Evolutionary conservation across 92 coral and sea anemone species (phyloP), one percentile per base, ranked within the genome.

Genomic region (Paragorgia papillata): DNA sequence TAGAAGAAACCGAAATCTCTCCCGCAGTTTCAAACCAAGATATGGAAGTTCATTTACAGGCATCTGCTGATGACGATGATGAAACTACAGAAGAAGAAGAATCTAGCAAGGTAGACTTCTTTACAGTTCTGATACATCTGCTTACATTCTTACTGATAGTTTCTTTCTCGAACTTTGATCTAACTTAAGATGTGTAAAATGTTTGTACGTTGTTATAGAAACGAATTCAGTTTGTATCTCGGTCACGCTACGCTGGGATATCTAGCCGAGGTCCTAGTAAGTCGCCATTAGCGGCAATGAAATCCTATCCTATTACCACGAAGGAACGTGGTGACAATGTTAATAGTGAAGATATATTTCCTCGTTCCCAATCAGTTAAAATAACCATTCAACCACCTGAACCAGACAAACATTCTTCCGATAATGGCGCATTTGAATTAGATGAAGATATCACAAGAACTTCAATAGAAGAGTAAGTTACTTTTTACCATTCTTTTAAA

Each of bases 211-310:
- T 9, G 27, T 32, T 55, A 8, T 55, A 51, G 78, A 51, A 71
- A 35, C 62, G 64, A 19, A 55, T 71, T 33, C 78, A 71, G 31
- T 71, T 71, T 18, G 78, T 71, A 0, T 51, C 78, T 21, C 48
- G 63, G 0, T 71, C 78, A 40, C 78, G 78, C 40, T 71, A 71
- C 14, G 78, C 78, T 7, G 78, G 78, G 7, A 53, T 71, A 34
- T 51, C 78, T 3, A 53, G 50, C 29, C 31, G 64, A 48, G 18
- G 51, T 48, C 78, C 62, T 0, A 54, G 25, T 9, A 71, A 71
- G 20, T 26, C 63, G 9, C 78, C 78, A 0, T 32, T 71, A 0
- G 54, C 41, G 14, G 4, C 18, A 33, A 2, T 53, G 1, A 17
- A n/a, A 2, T 71, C 78, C 20, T 53, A 30, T 10, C 78, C 78